phyloP scores from a whole-genome alignment of 2,113 vertebrate species.

The Polypterus senegalus region DNA sequence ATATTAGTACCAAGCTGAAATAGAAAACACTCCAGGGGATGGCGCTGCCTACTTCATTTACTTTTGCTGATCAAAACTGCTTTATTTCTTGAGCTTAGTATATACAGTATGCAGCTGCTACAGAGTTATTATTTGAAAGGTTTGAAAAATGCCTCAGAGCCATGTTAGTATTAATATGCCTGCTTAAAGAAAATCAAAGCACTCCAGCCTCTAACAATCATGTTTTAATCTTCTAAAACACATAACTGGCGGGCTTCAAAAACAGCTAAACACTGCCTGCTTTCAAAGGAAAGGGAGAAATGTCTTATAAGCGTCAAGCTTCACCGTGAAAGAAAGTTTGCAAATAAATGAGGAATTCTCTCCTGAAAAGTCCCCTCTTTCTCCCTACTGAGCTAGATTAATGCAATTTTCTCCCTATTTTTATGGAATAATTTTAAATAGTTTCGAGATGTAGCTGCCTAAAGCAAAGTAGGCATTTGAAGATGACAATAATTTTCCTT shows the following conservation, averaged over 20 bases:
- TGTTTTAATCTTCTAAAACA: background rate
- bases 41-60: background rate
- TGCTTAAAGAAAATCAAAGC: constrained; percentile 5
- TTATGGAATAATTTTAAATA: too few relatives aligned
- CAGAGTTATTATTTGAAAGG: background rate
- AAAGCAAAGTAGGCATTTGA: too few relatives aligned
- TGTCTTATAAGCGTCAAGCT: background rate
- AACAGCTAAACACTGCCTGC: background rate
- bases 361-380: too few relatives aligned
- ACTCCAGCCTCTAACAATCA: background rate
- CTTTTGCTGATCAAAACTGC: background rate
- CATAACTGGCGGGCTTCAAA: background rate
- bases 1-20: constrained; percentile 5
- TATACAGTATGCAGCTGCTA: background rate
- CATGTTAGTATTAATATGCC: background rate
- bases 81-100: background rate
- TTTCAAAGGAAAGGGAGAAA: background rate
- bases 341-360: too few relatives aligned
- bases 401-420: too few relatives aligned
- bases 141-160: background rate
- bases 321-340: too few relatives aligned
- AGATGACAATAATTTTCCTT: too few relatives aligned
- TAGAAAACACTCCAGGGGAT: background rate
- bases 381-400: too few relatives aligned
- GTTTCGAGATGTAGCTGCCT: too few relatives aligned